Base-by-base conservation (phyloP, 2,888 invertebrate species). In the Erannis defoliaria region DNA sequence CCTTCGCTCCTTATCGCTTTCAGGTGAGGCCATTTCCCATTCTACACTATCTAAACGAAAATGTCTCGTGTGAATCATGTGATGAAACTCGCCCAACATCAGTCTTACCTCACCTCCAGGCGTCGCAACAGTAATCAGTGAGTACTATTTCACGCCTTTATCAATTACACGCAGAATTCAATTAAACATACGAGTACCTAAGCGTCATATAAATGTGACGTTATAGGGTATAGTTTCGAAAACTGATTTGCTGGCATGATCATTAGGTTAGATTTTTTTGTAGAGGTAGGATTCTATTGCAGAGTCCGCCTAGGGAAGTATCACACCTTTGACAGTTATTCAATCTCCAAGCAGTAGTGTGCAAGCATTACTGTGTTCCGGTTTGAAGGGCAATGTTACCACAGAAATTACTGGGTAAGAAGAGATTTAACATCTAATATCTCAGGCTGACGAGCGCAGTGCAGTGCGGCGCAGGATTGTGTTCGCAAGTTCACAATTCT, bases 21-120 rank as follows among this genome's bases (percentile, higher is more conserved):
- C 85, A 88, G 90, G 90, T 90, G 76, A 88, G 86, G 51, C 66
- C 66, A n/a, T 54, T 61, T 43, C 42, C 18, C 68, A 68, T 68
- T 73, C 21, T 55, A 16, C 38, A 31, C 38, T 54, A 48, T 48
- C 64, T 70, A 66, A 72, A 70, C 66, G 57, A 51, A 58, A 42
- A 43, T 43, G 43, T 38, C 54, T 75, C 72, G 71, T 64, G 66
- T 76, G 72, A 78, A 84, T 88, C 88, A 85, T 85, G 84, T 88
- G 86, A 87, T 84, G 75, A 76, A 69, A 68, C 62, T 59, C 65
- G 56, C 56, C 57, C 58, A 50, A 62, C 51, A 62, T 65, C 66
- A 67, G 56, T 59, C 46, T 50, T 65, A 67, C 62, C 68, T 69
- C 63, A 69, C 54, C 26, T 50, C 46, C 55, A 37, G 49, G 45